Evolutionary conservation across 92 coral and sea anemone species (phyloP).

Genomic region (Galaxea fascicularis): DNA sequence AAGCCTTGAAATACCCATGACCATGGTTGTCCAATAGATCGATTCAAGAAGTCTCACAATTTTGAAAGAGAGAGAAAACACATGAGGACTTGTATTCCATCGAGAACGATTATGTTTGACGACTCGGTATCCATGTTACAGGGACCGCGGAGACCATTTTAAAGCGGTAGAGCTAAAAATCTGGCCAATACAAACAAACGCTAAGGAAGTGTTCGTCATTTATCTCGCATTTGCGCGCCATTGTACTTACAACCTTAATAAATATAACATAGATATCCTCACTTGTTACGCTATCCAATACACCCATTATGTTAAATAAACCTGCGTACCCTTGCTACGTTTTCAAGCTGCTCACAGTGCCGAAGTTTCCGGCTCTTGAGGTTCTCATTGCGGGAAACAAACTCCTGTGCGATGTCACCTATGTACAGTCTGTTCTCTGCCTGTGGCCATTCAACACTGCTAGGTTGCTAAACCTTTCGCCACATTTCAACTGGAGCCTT

Average conservation of each 20-base stretch:
- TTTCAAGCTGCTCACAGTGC: background rate
- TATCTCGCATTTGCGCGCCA: conserved; percentile 15
- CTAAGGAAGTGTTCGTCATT: conserved; percentile 27
- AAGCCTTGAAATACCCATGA: too few relatives aligned
- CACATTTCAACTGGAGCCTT: too few relatives aligned
- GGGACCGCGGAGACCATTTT: too few relatives aligned
- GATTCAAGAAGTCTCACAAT: too few relatives aligned
- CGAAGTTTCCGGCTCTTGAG: background rate
- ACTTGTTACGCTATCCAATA: conserved; percentile 8
- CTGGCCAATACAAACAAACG: conserved; percentile 1
- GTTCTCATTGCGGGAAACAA: background rate
- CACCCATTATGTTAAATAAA: background rate
- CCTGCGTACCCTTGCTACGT: background rate
- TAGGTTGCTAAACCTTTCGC: conserved; percentile 56
- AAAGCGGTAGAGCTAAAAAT: too few relatives aligned
- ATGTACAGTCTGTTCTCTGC: conserved; percentile 50
- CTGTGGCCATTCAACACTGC: conserved; percentile 61
- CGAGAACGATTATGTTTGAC: too few relatives aligned
- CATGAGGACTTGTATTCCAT: too few relatives aligned
- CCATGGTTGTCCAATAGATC: too few relatives aligned
- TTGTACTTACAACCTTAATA: background rate
- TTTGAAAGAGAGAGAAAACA: too few relatives aligned
- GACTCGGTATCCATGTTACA: too few relatives aligned
- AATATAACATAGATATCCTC: conserved; percentile 8
- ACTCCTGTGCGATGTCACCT: conserved; percentile 37